Conservation (phyloP, 2,888 invertebrate genomes). For the Choristoneura rosaceana region DNA sequence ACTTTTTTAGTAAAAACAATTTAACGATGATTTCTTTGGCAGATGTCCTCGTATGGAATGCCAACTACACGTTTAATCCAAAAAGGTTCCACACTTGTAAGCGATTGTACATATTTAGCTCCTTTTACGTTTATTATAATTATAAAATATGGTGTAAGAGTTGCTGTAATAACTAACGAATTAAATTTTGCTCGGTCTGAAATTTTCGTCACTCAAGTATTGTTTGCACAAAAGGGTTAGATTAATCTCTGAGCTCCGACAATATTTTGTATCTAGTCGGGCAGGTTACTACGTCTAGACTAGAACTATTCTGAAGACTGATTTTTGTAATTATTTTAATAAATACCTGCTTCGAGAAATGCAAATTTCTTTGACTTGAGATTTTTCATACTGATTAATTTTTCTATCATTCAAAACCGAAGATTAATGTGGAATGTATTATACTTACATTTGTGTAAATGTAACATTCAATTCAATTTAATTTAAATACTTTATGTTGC, state of each 20-base stretch:
- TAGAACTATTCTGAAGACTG: background rate
- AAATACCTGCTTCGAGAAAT: background rate
- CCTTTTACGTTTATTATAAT: background rate
- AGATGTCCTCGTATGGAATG: too few relatives aligned
- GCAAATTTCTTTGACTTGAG: background rate
- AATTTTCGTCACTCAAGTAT: background rate
- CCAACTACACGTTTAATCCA: too few relatives aligned
- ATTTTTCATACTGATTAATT: background rate
- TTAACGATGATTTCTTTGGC: too few relatives aligned
- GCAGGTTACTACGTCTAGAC: background rate
- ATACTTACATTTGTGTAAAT: too few relatives aligned
- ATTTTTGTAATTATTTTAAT: constrained; percentile 3
- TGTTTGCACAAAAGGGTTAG: background rate
- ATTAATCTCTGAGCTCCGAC: background rate
- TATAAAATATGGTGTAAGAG: background rate
- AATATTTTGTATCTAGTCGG: background rate
- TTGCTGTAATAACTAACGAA: background rate
- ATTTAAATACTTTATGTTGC: too few relatives aligned
- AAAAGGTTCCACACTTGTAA: too few relatives aligned
- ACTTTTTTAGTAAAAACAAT: too few relatives aligned
- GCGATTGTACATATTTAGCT: background rate
- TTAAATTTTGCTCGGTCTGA: background rate
- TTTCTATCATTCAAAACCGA: background rate
- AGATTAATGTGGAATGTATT: background rate
- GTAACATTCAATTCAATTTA: too few relatives aligned